Conservation (phyloP, 1,140 invertebrate species). For the Drosophila tristis region DNA sequence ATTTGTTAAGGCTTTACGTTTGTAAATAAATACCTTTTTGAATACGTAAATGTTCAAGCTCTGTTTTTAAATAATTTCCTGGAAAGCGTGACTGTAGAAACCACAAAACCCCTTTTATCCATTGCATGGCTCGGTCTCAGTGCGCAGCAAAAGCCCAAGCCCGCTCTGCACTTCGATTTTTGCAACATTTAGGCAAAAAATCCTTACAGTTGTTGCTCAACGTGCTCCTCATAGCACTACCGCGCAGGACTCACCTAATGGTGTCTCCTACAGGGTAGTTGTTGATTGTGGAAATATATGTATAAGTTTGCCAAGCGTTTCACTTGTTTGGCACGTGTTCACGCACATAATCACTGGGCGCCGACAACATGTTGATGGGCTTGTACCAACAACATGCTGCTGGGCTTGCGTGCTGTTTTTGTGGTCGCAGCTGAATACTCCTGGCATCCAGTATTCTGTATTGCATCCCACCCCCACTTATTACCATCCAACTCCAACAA, state of each 20-base stretch:
- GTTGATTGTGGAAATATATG: constrained; percentile 64
- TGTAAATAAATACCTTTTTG: not conserved
- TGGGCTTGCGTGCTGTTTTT: constrained; percentile 48
- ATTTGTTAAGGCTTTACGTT: constrained; percentile 30
- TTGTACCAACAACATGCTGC: constrained; percentile 74
- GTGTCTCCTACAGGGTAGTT: constrained; percentile 26
- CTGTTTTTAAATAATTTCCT: no score
- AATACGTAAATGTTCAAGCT: not conserved
- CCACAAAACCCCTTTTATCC: not conserved
- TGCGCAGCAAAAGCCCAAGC: not conserved
- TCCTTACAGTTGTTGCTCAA: constrained; percentile 4
- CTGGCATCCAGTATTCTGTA: not conserved
- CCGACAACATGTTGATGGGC: constrained; percentile 70
- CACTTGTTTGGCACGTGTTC: constrained; percentile 64
- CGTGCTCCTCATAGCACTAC: constrained; percentile 25
- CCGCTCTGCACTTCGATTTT: not conserved
- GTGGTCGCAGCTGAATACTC: not conserved
- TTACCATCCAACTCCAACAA: no score
- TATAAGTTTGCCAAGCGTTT: constrained; percentile 6
- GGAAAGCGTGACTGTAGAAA: no score
- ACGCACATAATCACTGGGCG: constrained; percentile 20
- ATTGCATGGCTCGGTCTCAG: no score
- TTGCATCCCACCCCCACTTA: constrained; percentile 13
- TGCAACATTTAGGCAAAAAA: constrained; percentile 1
- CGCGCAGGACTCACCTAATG: constrained; percentile 60